Percentiles rank a stretch among this genome's conserved stretches.
Evolutionary conservation across 2,113 vertebrate species (phyloP).

Genomic region (Tragelaphus buxtoni): DNA sequence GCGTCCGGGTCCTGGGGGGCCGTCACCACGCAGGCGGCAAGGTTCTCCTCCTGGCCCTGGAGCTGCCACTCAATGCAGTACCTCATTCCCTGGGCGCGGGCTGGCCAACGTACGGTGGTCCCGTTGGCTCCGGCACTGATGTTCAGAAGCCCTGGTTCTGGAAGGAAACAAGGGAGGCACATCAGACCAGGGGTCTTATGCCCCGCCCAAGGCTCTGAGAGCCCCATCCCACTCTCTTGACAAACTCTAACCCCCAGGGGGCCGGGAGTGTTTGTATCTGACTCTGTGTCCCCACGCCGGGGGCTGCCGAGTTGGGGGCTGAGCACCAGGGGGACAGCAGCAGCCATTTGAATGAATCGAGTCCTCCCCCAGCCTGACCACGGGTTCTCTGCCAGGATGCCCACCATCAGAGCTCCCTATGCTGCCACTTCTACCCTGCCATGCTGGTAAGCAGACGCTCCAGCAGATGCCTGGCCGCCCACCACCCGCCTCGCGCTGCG

Average conservation of each 20-base stretch:
- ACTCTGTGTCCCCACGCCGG: neutral
- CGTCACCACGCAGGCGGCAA: accelerated
- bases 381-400: neutral
- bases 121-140: accelerated
- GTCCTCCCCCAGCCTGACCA: neutral
- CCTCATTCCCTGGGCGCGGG: accelerated
- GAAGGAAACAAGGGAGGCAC: accelerated
- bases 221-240: neutral
- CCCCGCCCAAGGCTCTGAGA: neutral
- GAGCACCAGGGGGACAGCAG: neutral
- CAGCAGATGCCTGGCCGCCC: neutral
- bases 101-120: neutral
- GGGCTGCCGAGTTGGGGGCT: neutral
- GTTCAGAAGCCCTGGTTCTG: slow-evolving; percentile 29
- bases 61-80: slow-evolving; percentile 74
- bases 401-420: no score
- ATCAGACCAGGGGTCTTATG: neutral
- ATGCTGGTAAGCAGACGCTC: neutral
- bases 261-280: neutral
- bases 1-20: accelerated
- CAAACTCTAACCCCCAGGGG: neutral
- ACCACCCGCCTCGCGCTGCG: neutral
- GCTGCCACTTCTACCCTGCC: neutral
- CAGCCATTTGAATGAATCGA: neutral
- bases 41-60: accelerated